These are phyloP conservation scores for Pseudomyrmex concolor DNA, from an alignment of 1,140 invertebrate genomes.

Conservation along the genomic window DNA sequence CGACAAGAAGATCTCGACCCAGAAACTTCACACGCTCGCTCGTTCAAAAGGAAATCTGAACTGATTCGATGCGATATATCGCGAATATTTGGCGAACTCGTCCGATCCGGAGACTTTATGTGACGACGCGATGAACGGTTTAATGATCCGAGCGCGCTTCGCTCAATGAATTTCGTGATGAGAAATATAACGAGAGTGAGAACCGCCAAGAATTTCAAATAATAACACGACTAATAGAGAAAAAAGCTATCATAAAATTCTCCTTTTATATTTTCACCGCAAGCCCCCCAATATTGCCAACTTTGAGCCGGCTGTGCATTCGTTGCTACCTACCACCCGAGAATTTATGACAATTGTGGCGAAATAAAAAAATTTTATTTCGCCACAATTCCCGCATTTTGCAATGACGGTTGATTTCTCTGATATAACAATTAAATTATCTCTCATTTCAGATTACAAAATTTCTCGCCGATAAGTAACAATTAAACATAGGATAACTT, in stretches of 20 bases:
- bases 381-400: no score
- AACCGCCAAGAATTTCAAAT: background rate
- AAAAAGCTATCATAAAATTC: conserved; percentile 34
- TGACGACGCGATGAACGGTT: background rate
- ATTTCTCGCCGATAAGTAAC: no score
- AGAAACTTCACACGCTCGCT: background rate
- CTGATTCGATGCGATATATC: background rate
- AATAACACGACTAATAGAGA: conserved; percentile 24
- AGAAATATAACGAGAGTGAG: background rate
- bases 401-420: no score
- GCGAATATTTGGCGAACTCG: background rate
- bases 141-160: background rate
- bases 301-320: background rate
- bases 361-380: no score
- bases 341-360: conserved; percentile 31
- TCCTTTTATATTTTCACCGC: conserved; percentile 4
- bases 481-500: background rate
- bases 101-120: conserved; percentile 8
- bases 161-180: background rate
- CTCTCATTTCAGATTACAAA: background rate
- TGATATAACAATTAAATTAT: background rate
- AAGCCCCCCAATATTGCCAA: background rate
- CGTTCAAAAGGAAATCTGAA: background rate
- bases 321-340: background rate
- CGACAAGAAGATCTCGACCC: conserved; percentile 18